Percentiles rank a stretch among this genome's conserved stretches.
Conservation (phyloP, 2,797 vertebrate genomes). For the Amblyraja radiata region DNA sequence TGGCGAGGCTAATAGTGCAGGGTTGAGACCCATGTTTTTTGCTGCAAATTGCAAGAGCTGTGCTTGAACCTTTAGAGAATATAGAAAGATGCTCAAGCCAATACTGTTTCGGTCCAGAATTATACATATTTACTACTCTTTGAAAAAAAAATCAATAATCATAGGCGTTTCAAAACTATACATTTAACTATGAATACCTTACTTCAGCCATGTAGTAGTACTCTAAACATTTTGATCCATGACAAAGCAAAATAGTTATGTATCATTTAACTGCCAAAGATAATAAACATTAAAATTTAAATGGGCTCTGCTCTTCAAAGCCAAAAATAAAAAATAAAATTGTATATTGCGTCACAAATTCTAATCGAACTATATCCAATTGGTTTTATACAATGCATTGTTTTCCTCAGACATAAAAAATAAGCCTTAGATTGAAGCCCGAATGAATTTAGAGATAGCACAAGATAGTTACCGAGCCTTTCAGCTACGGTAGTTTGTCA, state of each 20-base stretch:
- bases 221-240: background rate
- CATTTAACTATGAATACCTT: background rate
- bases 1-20: constrained; percentile 99
- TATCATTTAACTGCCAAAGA: background rate
- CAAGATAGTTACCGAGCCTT: background rate
- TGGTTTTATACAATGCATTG: background rate
- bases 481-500: background rate
- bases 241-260: background rate
- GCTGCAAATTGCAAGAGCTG: constrained; percentile 99
- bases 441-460: background rate
- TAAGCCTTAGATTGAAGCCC: background rate
- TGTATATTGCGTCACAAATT: background rate
- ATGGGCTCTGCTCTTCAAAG: background rate
- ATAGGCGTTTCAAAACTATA: background rate
- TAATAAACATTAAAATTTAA: background rate
- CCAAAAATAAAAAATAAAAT: background rate
- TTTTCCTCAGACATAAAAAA: background rate
- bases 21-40: constrained; percentile 99
- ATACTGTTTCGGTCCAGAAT: too few species aligned
- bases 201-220: background rate
- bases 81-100: background rate
- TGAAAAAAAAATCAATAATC: background rate
- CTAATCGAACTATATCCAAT: background rate
- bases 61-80: constrained; percentile 86
- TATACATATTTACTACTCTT: background rate